Evolutionary conservation across 2,797 vertebrate species (phyloP).

Genomic region (Distichodus sexfasciatus): DNA sequence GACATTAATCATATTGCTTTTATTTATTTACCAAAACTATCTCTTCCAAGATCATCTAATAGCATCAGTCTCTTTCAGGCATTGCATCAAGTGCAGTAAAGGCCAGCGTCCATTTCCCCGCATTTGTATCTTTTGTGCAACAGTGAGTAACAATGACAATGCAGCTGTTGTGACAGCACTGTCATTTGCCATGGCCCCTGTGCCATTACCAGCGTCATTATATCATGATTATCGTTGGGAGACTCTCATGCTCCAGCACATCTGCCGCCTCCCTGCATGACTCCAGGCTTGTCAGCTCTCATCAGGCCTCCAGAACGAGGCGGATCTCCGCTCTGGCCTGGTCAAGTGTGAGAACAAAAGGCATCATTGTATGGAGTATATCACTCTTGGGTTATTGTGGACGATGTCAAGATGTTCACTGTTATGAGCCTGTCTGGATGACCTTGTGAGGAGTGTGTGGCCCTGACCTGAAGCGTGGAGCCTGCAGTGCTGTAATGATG

Average conservation of each 20-base stretch:
- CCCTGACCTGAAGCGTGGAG: constrained; percentile 7
- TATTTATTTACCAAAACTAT: not conserved
- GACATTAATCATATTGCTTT: too few relatives aligned
- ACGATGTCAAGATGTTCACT: too few relatives aligned
- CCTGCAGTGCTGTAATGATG: constrained; percentile 33
- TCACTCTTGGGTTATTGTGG: too few relatives aligned
- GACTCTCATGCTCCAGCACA: constrained; percentile 66
- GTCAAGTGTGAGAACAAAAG: constrained; percentile 39
- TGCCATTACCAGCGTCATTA: constrained; percentile 63
- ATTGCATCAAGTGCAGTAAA: not conserved
- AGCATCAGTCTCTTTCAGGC: not conserved
- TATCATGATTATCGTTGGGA: constrained; percentile 60
- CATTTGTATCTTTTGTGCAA: constrained; percentile 12
- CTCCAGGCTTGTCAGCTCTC: constrained; percentile 43
- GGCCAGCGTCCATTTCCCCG: not conserved
- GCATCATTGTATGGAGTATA: constrained; percentile 34
- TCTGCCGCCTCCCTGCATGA: constrained; percentile 27
- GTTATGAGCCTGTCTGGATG: constrained; percentile 34
- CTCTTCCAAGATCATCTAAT: not conserved
- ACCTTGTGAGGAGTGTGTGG: constrained; percentile 25
- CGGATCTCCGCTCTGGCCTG: constrained; percentile 22
- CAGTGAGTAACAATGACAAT: constrained; percentile 31
- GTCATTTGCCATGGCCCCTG: constrained; percentile 34
- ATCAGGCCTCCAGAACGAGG: constrained; percentile 26
- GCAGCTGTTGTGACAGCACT: constrained; percentile 40